Percentiles rank a stretch among this genome's conserved stretches.
Evolutionary conservation across 2,888 invertebrate genomes (phyloP).

Genomic region (Agonopterix subpropinquella): DNA sequence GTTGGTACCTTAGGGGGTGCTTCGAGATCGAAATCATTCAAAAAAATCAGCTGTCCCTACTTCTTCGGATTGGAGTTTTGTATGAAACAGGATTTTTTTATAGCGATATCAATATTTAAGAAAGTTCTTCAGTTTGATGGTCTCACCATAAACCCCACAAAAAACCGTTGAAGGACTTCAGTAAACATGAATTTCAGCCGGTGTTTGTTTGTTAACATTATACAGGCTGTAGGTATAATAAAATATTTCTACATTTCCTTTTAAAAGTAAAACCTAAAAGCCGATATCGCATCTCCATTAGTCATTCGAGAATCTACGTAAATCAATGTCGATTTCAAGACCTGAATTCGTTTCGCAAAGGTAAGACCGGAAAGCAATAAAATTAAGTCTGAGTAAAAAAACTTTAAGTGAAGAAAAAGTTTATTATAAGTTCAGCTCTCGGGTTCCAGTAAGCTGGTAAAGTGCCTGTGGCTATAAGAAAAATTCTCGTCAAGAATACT

Average conservation of each 20-base stretch:
- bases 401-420: slow-evolving; percentile 33
- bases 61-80: too few relatives aligned
- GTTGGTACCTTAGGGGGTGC: too few relatives aligned
- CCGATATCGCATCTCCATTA: slow-evolving; percentile 4
- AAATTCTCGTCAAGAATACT: slow-evolving; percentile 30
- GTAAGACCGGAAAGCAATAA: slow-evolving; percentile 4
- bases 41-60: too few relatives aligned
- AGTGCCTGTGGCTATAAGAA: slow-evolving; percentile 19
- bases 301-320: slow-evolving; percentile 2
- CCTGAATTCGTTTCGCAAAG: slow-evolving; percentile 3
- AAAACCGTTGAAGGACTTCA: too few relatives aligned
- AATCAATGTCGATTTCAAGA: slow-evolving; percentile 7
- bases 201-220: too few relatives aligned
- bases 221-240: too few relatives aligned
- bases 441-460: slow-evolving; percentile 14
- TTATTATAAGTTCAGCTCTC: slow-evolving; percentile 24
- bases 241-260: background rate
- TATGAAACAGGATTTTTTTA: too few relatives aligned
- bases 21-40: too few relatives aligned
- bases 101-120: too few relatives aligned
- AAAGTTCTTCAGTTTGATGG: too few relatives aligned
- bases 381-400: slow-evolving; percentile 16
- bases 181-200: too few relatives aligned
- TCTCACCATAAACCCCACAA: too few relatives aligned
- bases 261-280: background rate